These are phyloP conservation scores for Dromaius novaehollandiae DNA, from an alignment of 2,113 vertebrate genomes.

Conservation along the genomic window DNA sequence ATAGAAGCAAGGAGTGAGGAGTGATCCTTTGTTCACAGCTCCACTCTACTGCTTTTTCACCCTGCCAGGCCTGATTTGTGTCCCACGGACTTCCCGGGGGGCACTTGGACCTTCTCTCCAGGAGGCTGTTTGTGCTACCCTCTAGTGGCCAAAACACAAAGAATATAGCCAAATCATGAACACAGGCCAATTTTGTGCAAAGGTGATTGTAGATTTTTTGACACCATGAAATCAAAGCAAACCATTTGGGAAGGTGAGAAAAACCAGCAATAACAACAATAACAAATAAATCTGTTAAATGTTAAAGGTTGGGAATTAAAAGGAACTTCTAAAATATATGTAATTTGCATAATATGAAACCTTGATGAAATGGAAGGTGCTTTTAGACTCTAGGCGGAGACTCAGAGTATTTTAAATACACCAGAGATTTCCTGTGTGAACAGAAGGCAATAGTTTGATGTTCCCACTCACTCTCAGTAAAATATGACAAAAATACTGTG, in stretches of 20 bases:
- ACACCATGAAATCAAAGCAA: not conserved
- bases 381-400: not conserved
- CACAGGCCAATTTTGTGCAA: not conserved
- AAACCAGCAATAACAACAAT: not conserved
- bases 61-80: no score
- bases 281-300: not conserved
- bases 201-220: not conserved
- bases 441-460: conserved; percentile 20
- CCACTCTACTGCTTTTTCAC: not conserved
- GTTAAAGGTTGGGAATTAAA: not conserved
- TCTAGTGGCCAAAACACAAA: conserved; percentile 47
- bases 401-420: conserved; percentile 8
- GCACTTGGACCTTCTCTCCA: not conserved
- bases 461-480: conserved; percentile 24
- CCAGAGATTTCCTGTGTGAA: not conserved
- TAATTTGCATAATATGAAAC: conserved; percentile 35
- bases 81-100: not conserved
- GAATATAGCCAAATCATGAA: not conserved
- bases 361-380: conserved; percentile 38
- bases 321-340: not conserved
- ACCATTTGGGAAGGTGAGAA: not conserved
- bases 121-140: conserved; percentile 57
- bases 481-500: conserved; percentile 12
- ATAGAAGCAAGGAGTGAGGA: not conserved
- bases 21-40: not conserved